Evolutionary conservation across 2,113 vertebrate species (phyloP).

Genomic region (Hydropotes inermis): DNA sequence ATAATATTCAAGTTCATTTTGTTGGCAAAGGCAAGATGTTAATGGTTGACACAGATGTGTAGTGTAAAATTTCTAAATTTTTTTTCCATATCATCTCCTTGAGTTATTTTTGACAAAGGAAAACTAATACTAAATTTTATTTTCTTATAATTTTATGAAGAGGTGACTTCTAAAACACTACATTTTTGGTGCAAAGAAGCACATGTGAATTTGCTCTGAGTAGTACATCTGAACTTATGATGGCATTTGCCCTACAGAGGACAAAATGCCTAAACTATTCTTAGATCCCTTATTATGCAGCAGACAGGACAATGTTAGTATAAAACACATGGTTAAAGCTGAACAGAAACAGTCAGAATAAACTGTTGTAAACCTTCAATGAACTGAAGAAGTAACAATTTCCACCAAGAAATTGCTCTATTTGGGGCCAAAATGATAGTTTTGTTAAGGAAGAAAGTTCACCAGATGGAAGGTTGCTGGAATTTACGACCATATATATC

Average conservation of each 20-base stretch:
- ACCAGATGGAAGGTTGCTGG: background rate
- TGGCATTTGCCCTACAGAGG: background rate
- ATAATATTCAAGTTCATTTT: constrained; percentile 14
- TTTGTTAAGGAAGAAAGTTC: constrained; percentile 39
- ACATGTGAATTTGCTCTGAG: background rate
- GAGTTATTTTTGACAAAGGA: constrained; percentile 33
- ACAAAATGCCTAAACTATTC: constrained; percentile 27
- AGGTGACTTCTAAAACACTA: background rate
- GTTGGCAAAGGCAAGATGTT: constrained; percentile 8
- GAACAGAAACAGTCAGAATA: constrained; percentile 34
- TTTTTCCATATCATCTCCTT: background rate
- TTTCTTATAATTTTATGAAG: background rate
- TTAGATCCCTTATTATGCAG: constrained; percentile 33
- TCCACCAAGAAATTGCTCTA: constrained; percentile 41
- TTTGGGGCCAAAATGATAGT: constrained; percentile 68
- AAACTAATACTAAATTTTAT: background rate
- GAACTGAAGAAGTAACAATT: constrained; percentile 63
- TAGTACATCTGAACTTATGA: background rate
- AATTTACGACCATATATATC: constrained; percentile 26
- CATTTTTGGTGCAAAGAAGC: background rate
- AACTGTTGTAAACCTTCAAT: constrained; percentile 43
- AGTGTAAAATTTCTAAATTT: background rate
- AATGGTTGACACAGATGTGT: background rate
- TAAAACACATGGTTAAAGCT: constrained; percentile 50
- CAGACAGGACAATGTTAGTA: constrained; percentile 11